Conservation (phyloP, 2,797 vertebrate genomes). For the Paedocypris micromegethes region DNA sequence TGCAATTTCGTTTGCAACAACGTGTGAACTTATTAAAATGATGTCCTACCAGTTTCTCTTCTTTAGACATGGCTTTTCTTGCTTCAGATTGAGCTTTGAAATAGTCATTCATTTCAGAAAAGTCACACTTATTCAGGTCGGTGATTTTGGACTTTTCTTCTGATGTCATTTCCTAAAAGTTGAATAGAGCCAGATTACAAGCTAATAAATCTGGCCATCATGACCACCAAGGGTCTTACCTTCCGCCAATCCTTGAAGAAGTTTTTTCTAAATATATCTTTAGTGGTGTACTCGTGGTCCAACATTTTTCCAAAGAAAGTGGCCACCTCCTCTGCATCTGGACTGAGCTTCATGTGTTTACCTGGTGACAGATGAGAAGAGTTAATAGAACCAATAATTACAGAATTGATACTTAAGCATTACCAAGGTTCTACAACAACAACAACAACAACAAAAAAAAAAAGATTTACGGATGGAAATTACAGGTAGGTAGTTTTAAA, state of each 20-base stretch:
- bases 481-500: too few species aligned
- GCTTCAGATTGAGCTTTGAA: conserved; percentile 95
- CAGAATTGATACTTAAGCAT: too few species aligned
- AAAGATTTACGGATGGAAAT: too few species aligned
- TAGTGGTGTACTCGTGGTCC: conserved; percentile 97
- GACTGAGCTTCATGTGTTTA: conserved; percentile 87
- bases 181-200: not conserved
- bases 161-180: conserved; percentile 87
- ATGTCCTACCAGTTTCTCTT: conserved; percentile 84
- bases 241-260: conserved; percentile 99
- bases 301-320: conserved; percentile 99
- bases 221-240: conserved; percentile 61
- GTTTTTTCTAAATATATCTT: conserved; percentile 97
- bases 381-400: not conserved
- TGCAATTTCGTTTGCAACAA: not conserved
- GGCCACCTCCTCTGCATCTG: conserved; percentile 91
- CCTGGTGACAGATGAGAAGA: conserved; percentile 59
- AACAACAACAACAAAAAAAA: too few species aligned
- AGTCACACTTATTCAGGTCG: conserved; percentile 91
- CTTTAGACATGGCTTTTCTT: conserved; percentile 92
- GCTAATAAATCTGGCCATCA: not conserved
- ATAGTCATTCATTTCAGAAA: conserved; percentile 85
- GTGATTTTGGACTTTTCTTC: conserved; percentile 86
- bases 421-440: too few species aligned
- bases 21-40: not conserved